A percentile compares a stretch with the other conserved stretches of the same genome.
phyloP scores from a whole-genome alignment of 2,888 invertebrate genomes.

The Biston stratarius region DNA sequence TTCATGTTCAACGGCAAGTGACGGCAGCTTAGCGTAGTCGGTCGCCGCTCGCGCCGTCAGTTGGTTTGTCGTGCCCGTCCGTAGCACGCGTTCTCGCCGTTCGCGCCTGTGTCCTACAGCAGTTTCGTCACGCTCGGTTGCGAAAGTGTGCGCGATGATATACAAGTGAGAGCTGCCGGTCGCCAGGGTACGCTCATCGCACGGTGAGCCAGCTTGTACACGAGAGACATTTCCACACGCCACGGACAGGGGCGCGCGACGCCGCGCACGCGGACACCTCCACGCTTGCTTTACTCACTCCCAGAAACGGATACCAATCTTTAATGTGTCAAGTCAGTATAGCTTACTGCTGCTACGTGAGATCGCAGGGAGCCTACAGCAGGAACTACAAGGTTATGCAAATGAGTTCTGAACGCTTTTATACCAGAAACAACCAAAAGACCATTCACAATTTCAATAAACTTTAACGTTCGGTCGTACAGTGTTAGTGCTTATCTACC shows the following conservation, averaged over 20 bases:
- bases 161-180: slow-evolving; percentile 84
- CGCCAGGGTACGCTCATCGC: slow-evolving; percentile 84
- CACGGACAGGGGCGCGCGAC: slow-evolving; percentile 80
- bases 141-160: slow-evolving; percentile 86
- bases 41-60: slow-evolving; percentile 36
- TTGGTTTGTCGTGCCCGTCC: slow-evolving; percentile 25
- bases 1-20: neutral
- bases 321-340: slow-evolving; percentile 87
- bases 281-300: slow-evolving; percentile 68
- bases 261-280: slow-evolving; percentile 81
- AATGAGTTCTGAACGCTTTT: slow-evolving; percentile 87
- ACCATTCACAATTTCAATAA: slow-evolving; percentile 87
- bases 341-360: slow-evolving; percentile 86
- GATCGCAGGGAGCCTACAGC: slow-evolving; percentile 84
- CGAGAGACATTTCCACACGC: slow-evolving; percentile 81
- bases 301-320: slow-evolving; percentile 81
- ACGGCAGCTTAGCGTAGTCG: neutral
- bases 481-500: slow-evolving; percentile 82
- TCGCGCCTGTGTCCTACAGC: slow-evolving; percentile 65
- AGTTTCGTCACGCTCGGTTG: slow-evolving; percentile 83
- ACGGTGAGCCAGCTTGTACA: slow-evolving; percentile 80
- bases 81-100: slow-evolving; percentile 42
- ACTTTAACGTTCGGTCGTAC: slow-evolving; percentile 82
- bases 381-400: slow-evolving; percentile 87
- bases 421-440: slow-evolving; percentile 86